Conservation (phyloP, 2,797 vertebrate species). For the Fratercula arctica region DNA sequence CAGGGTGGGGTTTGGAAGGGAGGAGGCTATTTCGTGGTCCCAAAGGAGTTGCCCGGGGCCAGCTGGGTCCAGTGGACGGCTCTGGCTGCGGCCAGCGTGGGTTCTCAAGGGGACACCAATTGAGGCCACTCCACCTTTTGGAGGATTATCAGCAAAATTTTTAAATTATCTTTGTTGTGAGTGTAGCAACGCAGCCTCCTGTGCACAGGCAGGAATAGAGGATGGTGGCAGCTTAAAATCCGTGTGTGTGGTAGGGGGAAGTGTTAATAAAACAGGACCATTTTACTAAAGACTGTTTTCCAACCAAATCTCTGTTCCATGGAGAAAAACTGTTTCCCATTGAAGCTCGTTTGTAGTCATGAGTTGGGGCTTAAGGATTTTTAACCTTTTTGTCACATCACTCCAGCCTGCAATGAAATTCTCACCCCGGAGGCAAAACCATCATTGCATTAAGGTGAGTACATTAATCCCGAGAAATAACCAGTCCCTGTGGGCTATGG, state of each 20-base stretch:
- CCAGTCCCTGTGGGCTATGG: not conserved
- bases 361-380: conserved; percentile 20
- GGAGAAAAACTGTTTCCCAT: not conserved
- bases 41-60: fast-evolving
- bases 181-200: fast-evolving
- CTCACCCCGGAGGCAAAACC: not conserved
- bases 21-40: fast-evolving
- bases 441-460: not conserved
- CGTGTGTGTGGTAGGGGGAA: fast-evolving
- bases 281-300: not conserved
- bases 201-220: not conserved
- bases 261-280: not conserved
- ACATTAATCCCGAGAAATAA: conserved; percentile 27
- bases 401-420: not conserved
- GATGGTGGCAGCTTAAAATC: not conserved
- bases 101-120: fast-evolving
- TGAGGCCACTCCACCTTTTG: not conserved
- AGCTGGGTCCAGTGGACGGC: fast-evolving
- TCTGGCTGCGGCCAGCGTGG: not conserved
- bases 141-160: not conserved
- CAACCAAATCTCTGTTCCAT: not conserved
- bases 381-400: conserved; percentile 37
- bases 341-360: conserved; percentile 14
- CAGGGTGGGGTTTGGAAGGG: fast-evolving
- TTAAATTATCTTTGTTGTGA: not conserved